Evolutionary conservation across 2,888 invertebrate species (phyloP), one percentile per base, ranked within the genome.

Genomic region (Amphipyra tragopoginis): DNA sequence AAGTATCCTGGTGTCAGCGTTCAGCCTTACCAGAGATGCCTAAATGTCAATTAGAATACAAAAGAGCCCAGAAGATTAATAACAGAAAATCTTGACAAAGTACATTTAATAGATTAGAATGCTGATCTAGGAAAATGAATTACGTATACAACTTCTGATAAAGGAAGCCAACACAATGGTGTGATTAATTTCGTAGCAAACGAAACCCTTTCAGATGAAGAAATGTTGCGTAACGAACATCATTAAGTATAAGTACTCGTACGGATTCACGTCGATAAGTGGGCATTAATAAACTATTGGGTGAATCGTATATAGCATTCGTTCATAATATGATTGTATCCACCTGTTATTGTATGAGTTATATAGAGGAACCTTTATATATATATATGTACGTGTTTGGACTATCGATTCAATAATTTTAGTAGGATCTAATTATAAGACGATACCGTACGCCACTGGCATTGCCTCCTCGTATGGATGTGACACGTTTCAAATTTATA

Each of bases 391-490:
- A 61, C 49, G 29, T 40, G 36, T 42, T 61, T 58, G 29, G 52
- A 55, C 62, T 62, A 59, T 69, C 47, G 43, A 73, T 74, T 73
- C 62, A 21, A 52, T 43, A 62, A 47, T 53, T 68, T 73, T 53
- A 43, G 57, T 61, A 39, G 52, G 45, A 54, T 71, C 50, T 75
- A 58, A 75, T 70, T 70, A 59, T 69, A 75, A 50, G 40, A 45
- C n/a, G 26, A 59, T 74, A 74, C 69, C 70, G 59, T 47, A 49
- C 42, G 11, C 11, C 39, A 42, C 59, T 61, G 69, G 69, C 72
- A 69, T 72, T 74, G 75, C 69, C 57, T 57, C n/a, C n/a, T 57
- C 7, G 13, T 33, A 39, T 55, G 68, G 57, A 67, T 72, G 55
- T 60, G 73, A 56, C 53, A 54, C 61, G 61, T 54, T 57, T 57